A percentile compares a stretch with the other conserved stretches of the same genome.
phyloP scores from a whole-genome alignment of 2,888 invertebrate species.

The Bugulina stolonifera region DNA sequence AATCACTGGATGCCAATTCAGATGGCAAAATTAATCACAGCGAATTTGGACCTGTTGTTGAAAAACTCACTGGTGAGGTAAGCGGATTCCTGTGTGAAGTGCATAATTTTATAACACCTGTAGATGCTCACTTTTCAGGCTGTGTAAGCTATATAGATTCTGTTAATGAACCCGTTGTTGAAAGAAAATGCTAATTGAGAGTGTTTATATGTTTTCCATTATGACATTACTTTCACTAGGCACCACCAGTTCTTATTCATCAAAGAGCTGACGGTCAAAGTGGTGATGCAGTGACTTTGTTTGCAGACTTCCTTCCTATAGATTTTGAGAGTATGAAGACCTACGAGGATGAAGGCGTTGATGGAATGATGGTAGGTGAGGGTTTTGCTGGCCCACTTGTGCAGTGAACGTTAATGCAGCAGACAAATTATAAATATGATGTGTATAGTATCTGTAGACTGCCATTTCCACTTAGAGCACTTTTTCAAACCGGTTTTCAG shows the following conservation, averaged over 20 bases:
- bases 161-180: neutral
- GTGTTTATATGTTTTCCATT: no score
- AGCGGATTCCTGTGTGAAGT: no score
- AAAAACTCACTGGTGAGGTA: slow-evolving; percentile 27
- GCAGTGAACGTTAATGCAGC: no score
- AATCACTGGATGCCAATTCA: slow-evolving; percentile 26
- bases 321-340: slow-evolving; percentile 25
- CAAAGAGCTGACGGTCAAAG: neutral
- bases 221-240: neutral
- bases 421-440: no score
- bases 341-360: slow-evolving; percentile 12
- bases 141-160: neutral
- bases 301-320: slow-evolving; percentile 7
- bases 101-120: no score
- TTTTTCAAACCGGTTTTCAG: no score
- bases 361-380: slow-evolving; percentile 26
- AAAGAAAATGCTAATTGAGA: neutral
- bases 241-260: neutral
- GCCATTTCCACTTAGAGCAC: no score
- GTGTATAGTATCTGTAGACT: no score
- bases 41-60: slow-evolving; percentile 28
- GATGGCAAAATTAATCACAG: slow-evolving; percentile 27
- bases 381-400: no score
- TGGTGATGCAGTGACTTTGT: neutral
- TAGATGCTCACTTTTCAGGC: no score